These are phyloP conservation scores for Tetraneura akinire DNA, from an alignment of 1,140 invertebrate genomes.

Conservation along the genomic window DNA sequence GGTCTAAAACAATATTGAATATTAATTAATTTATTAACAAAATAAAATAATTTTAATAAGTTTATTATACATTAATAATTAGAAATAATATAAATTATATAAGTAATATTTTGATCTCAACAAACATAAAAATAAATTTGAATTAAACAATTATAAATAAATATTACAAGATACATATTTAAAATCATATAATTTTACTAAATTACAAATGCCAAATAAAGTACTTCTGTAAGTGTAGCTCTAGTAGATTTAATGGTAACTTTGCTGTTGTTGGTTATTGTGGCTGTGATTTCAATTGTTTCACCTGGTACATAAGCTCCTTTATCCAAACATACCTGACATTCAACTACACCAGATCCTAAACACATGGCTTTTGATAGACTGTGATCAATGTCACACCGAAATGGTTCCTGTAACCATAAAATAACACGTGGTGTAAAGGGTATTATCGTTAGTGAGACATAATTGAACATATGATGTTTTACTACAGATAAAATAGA, in stretches of 20 bases:
- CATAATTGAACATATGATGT: background rate
- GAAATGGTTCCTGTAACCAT: constrained; percentile 79
- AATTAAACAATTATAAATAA: too few species aligned
- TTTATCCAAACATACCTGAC: constrained; percentile 81
- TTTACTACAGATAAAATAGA: constrained; percentile 79
- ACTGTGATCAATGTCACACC: constrained; percentile 86
- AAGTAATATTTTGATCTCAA: too few species aligned
- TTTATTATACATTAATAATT: too few species aligned
- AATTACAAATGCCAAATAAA: too few species aligned
- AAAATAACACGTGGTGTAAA: too few species aligned
- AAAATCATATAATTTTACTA: too few species aligned
- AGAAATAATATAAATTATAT: too few species aligned
- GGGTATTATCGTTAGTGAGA: background rate
- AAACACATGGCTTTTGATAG: constrained; percentile 80
- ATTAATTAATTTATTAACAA: background rate
- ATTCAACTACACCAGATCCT: constrained; percentile 78
- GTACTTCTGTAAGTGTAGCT: constrained; percentile 77
- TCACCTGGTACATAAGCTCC: constrained; percentile 93
- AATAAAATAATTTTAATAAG: too few species aligned
- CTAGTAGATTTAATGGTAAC: constrained; percentile 74
- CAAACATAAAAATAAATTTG: too few species aligned
- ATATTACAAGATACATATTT: too few species aligned
- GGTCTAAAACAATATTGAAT: constrained; percentile 64
- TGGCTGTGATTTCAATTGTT: constrained; percentile 82
- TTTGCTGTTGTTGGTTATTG: constrained; percentile 82